Evolutionary conservation across 2,888 invertebrate genomes (phyloP), one percentile per base, ranked within the genome.

Genomic region (Serripes groenlandicus): DNA sequence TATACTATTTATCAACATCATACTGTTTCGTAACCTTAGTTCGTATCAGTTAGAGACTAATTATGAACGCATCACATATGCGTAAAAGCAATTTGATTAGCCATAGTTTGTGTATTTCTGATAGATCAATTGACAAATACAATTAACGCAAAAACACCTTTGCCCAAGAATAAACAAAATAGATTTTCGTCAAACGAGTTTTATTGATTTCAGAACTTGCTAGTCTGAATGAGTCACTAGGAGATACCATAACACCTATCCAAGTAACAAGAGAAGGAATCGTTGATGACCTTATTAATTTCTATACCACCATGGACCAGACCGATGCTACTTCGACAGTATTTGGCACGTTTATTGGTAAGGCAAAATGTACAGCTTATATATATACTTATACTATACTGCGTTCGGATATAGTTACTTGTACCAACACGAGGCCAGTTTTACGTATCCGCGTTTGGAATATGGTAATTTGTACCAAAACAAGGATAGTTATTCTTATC

Each of bases 221-320:
- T 5, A 26, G 26, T 7, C n/a, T 58, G 28, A 11, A 58, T 26
- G 21, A 15, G 26, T 58, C 58, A 21, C 58, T 58, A 11, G 28
- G 28, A 58, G 15, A 58, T 28, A 28, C 23, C 11, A 28, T 28
- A 23, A 9, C 28, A 7, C 58, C 23, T n/a, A 58, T 58, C 26
- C 26, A 58, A 58, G 58, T 58, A 28, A 58, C 58, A 11, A 23
- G 58, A 11, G 58, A 58, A 5, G 26, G 26, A n/a, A 58, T 58
- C 28, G 9, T 58, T 3, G 58, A 58, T 3, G 58, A 58, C n/a
- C 26, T 58, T 15, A 58, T 58, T 3, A 58, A 26, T 3, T 58
- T 58, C 26, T 58, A 58, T 15, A 58, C 58, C 23, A 58, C 58
- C 9, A 58, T 58, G 58, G 58, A 58, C 58, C 58, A 58, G 28